phyloP scores from a whole-genome alignment of 1,140 invertebrate species.

The Marisa cornuarietis region DNA sequence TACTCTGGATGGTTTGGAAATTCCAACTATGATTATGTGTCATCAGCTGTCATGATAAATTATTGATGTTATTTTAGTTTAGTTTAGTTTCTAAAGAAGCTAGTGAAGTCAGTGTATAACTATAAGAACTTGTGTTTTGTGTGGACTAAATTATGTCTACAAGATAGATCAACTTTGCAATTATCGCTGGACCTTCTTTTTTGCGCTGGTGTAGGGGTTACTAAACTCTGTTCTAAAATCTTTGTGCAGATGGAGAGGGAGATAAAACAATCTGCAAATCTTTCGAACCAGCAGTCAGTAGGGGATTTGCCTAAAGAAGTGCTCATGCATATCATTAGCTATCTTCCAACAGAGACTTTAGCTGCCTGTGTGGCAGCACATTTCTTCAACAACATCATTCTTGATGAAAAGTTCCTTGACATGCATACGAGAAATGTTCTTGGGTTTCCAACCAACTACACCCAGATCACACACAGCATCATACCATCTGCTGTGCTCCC shows the following conservation, averaged over 20 bases:
- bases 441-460: neutral
- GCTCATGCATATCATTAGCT: neutral
- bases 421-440: constrained; percentile 5
- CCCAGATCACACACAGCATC: constrained; percentile 5
- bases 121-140: too few relatives aligned
- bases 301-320: constrained; percentile 9
- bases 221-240: too few relatives aligned
- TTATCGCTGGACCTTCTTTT: too few relatives aligned
- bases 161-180: too few relatives aligned
- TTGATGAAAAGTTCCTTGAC: constrained; percentile 18
- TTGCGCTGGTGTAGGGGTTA: too few relatives aligned
- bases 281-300: neutral
- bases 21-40: too few relatives aligned
- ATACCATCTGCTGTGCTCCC: constrained; percentile 1
- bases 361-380: constrained; percentile 10
- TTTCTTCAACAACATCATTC: neutral
- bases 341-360: constrained; percentile 14
- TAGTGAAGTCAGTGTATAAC: too few relatives aligned
- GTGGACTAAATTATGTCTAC: too few relatives aligned
- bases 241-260: neutral
- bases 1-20: too few relatives aligned
- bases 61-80: too few relatives aligned
- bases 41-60: too few relatives aligned
- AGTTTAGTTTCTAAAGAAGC: too few relatives aligned
- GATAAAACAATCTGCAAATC: neutral